Conservation (phyloP, 2,797 vertebrate genomes). For the Aotus griseimembra region DNA sequence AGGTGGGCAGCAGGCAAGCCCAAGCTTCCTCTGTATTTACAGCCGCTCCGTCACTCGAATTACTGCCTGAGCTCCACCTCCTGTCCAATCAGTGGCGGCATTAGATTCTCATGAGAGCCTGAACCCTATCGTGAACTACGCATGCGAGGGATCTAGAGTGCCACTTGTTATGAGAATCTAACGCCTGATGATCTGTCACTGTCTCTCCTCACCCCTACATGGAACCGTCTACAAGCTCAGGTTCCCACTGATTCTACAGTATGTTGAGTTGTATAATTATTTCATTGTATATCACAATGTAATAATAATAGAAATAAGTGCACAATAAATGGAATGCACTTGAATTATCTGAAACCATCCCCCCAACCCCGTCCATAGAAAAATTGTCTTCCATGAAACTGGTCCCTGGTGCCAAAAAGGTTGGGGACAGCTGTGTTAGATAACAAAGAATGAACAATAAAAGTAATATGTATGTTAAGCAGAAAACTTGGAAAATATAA, state of each 20-base stretch:
- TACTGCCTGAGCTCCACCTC: not conserved
- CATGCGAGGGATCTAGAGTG: not conserved
- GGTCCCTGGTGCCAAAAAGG: not conserved
- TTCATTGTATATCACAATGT: not conserved
- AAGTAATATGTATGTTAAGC: not conserved
- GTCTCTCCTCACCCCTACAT: not conserved
- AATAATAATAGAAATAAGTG: not conserved
- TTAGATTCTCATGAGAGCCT: not conserved
- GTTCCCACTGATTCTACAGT: not conserved
- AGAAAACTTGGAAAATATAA: not conserved
- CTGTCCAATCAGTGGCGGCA: not conserved
- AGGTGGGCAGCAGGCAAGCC: not conserved
- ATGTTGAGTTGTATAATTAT: not conserved
- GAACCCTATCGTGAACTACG: accelerated
- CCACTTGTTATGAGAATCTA: not conserved
- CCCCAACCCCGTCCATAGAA: not conserved
- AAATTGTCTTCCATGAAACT: not conserved
- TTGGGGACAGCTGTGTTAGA: not conserved
- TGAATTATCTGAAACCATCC: not conserved
- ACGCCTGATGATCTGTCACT: not conserved
- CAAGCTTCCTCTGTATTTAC: not conserved
- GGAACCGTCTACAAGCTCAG: not conserved
- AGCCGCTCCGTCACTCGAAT: not conserved
- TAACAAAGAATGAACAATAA: not conserved
- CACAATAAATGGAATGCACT: not conserved